phyloP scores from a whole-genome alignment of 2,888 invertebrate genomes.

The Heliconius sara region DNA sequence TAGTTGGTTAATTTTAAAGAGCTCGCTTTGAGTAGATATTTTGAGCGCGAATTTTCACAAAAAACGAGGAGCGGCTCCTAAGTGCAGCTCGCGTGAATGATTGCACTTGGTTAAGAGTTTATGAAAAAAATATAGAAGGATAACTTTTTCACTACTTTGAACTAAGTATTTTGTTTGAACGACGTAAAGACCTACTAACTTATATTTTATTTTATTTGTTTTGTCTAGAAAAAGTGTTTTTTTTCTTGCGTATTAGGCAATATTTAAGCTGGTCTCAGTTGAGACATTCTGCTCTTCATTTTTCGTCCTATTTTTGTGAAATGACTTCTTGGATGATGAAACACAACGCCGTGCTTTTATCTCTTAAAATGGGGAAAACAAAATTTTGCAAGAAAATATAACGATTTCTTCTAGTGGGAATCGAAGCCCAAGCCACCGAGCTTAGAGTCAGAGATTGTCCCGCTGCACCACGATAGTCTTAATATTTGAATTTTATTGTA shows the following conservation, averaged over 20 bases:
- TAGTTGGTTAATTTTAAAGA: constrained; percentile 12
- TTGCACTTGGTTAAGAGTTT: constrained; percentile 40
- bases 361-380: too few species aligned
- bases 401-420: too few species aligned
- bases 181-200: background rate
- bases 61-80: constrained; percentile 31
- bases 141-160: constrained; percentile 28
- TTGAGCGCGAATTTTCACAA: constrained; percentile 28
- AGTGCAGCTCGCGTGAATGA: constrained; percentile 41
- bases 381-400: too few species aligned
- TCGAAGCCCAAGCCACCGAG: too few species aligned
- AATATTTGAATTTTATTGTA: too few species aligned
- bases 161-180: background rate
- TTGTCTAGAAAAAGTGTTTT: background rate
- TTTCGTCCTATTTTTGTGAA: too few species aligned
- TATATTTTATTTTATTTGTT: background rate
- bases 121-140: constrained; percentile 29
- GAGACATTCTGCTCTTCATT: too few species aligned
- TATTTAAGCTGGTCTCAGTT: too few species aligned
- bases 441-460: too few species aligned
- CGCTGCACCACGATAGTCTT: too few species aligned
- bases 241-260: background rate
- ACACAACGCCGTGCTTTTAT: too few species aligned
- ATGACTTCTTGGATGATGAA: too few species aligned
- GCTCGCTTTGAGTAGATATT: background rate